Percentiles rank a stretch among this genome's conserved stretches.
phyloP scores from a whole-genome alignment of 2,888 invertebrate species.

The Plagodis dolabraria region DNA sequence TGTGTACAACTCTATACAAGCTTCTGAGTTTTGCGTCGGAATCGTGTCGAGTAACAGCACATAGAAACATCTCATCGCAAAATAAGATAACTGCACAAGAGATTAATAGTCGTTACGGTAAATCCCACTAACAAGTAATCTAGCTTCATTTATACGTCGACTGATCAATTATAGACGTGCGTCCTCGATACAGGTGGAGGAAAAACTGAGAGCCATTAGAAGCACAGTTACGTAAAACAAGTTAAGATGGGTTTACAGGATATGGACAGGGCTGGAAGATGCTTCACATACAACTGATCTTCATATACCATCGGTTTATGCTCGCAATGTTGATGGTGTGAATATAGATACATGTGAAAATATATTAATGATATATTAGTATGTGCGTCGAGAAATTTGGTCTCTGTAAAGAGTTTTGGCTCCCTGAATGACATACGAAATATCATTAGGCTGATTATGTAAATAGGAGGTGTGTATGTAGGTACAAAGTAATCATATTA shows the following conservation, averaged over 20 bases:
- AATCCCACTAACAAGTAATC: slow-evolving; percentile 42
- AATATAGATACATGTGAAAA: too few relatives aligned
- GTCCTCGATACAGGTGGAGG: slow-evolving; percentile 58
- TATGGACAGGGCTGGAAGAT: neutral
- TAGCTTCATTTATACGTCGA: slow-evolving; percentile 45
- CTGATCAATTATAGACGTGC: slow-evolving; percentile 73
- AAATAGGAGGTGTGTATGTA: too few relatives aligned
- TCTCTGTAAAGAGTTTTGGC: too few relatives aligned
- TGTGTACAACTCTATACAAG: neutral
- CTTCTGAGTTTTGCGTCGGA: slow-evolving; percentile 3
- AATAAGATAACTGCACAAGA: slow-evolving; percentile 29
- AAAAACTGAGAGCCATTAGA: slow-evolving; percentile 78
- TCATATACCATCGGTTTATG: too few relatives aligned
- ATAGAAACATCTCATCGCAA: slow-evolving; percentile 10
- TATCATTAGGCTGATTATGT: too few relatives aligned
- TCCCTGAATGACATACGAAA: too few relatives aligned
- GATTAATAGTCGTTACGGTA: slow-evolving; percentile 48
- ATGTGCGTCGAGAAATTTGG: too few relatives aligned
- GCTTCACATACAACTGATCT: neutral
- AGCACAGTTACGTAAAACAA: slow-evolving; percentile 78
- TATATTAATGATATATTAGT: too few relatives aligned
- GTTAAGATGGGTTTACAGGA: slow-evolving; percentile 16
- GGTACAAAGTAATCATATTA: too few relatives aligned
- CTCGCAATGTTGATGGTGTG: too few relatives aligned
- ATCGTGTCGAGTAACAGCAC: slow-evolving; percentile 20